Evolutionary conservation across 1,140 invertebrate genomes (phyloP), one percentile per base, ranked within the genome.

Genomic region (Acyrthosiphon pisum): DNA sequence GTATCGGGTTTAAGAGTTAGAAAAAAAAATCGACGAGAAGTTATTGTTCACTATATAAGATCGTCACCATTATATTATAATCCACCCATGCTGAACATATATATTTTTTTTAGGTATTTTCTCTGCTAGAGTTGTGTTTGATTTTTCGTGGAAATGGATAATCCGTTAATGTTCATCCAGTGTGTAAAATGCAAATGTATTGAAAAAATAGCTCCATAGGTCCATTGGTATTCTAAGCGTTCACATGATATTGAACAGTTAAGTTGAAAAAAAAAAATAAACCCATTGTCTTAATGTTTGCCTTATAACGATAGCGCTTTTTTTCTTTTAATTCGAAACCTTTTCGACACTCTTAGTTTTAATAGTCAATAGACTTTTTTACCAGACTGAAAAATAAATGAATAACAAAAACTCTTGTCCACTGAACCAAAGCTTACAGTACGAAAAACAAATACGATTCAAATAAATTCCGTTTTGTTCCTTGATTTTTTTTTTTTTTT

Each of bases 161-260:
- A 30, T 81, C 6, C 18, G 60, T 83, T 83, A 92, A 83, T 92
- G 76, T 92, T 84, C 35, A 92, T 92, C 23, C 41, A 84, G 68
- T 46, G 91, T 92, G 44, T 92, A 92, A 81, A 92, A 48, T 83
- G n/a, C 48, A 81, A 92, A 83, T n/a, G 90, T 53, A 84, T 92
- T 83, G 30, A 76, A 46, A 92, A 92, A 4, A 1, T 11, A 30
- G 50, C 44, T 37, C 23, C 3, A 37, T n/a, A 35, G 20, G 18
- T 76, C 44, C 68, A 91, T 92, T 92, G 91, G 83, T 92, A 92
- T 92, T 92, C 91, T 18, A 46, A 84, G n/a, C 76, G 50, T 92
- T 92, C 76, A 81, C 76, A 84, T 92, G 46, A 92, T 92, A 92
- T 92, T 37, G n/a, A 48, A 84, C 46, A 50, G 68, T 83, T 83